Conservation (phyloP, 2,888 invertebrate species). For the Spicauda simplicius region DNA sequence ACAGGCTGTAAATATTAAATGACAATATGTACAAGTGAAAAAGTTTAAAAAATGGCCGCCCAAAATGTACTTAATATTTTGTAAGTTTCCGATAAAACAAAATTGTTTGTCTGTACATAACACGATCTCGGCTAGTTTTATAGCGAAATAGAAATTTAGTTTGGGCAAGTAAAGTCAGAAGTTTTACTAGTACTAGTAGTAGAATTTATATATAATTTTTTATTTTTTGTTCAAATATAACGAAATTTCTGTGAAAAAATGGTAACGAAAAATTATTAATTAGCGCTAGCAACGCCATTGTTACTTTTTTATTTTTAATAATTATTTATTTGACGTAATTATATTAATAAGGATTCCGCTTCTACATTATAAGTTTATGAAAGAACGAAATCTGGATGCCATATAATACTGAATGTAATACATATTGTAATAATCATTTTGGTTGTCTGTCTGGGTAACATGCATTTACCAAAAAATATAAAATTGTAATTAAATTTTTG, state of each 20-base stretch:
- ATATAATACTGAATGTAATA: slow-evolving; percentile 64
- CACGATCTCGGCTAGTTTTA: slow-evolving; percentile 22
- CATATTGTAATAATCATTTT: slow-evolving; percentile 48
- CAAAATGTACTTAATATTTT: slow-evolving; percentile 52
- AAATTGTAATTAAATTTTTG: slow-evolving; percentile 68
- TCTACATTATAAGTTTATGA: slow-evolving; percentile 69
- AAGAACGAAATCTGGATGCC: slow-evolving; percentile 67
- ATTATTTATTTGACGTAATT: slow-evolving; percentile 57
- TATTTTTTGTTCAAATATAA: not conserved
- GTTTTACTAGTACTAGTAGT: not conserved
- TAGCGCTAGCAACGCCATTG: slow-evolving; percentile 56
- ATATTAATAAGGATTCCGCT: slow-evolving; percentile 68
- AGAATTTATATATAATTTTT: no score
- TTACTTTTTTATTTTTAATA: slow-evolving; percentile 60
- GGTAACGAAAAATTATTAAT: slow-evolving; percentile 39
- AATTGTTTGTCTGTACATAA: not conserved
- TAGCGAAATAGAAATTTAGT: slow-evolving; percentile 6
- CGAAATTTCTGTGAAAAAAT: slow-evolving; percentile 63
- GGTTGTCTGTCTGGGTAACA: slow-evolving; percentile 77
- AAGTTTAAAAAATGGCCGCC: not conserved
- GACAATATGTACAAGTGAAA: not conserved
- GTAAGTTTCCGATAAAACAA: slow-evolving; percentile 12
- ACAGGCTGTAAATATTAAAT: no score
- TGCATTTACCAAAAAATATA: slow-evolving; percentile 80
- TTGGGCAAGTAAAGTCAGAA: not conserved